Percentiles rank a stretch among this genome's conserved stretches.
These are phyloP conservation scores for Charadrius vociferus DNA, from an alignment of 2,113 vertebrate species.

Conservation along the genomic window DNA sequence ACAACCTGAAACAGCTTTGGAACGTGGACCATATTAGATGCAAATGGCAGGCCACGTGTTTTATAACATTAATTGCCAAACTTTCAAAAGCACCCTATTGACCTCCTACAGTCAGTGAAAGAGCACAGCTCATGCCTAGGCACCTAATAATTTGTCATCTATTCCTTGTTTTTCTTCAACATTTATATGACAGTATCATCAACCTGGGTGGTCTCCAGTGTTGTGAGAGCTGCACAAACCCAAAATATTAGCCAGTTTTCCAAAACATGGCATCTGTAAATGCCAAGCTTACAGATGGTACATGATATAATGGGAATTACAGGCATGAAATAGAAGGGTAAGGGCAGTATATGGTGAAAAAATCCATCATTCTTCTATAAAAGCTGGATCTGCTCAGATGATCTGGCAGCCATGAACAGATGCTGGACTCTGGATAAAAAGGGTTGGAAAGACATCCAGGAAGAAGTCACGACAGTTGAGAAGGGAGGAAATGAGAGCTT, in stretches of 20 bases:
- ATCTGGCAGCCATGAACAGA: not conserved
- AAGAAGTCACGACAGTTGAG: not conserved
- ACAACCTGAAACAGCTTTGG: conserved; percentile 23
- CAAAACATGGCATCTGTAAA: conserved; percentile 12
- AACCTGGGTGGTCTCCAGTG: conserved; percentile 19
- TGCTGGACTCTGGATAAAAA: not conserved
- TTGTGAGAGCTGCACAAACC: not conserved
- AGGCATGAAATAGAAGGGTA: not conserved
- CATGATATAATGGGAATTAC: not conserved
- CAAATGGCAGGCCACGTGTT: conserved; percentile 42
- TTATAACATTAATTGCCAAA: conserved; percentile 17
- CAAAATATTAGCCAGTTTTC: not conserved
- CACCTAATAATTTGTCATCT: conserved; percentile 12
- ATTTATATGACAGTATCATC: not conserved
- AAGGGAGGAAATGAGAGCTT: not conserved
- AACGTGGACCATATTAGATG: conserved; percentile 14
- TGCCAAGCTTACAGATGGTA: conserved; percentile 27
- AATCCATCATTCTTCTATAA: not conserved
- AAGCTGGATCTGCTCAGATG: not conserved
- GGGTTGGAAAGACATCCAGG: not conserved
- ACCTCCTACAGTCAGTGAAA: not conserved
- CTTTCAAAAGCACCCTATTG: conserved; percentile 1
- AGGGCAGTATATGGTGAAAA: not conserved
- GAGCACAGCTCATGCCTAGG: conserved; percentile 5
- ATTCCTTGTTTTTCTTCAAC: conserved; percentile 10